Percentiles rank a stretch among this genome's conserved stretches.
Conservation (phyloP, 2,113 vertebrate genomes). For the Mirza zaza region DNA sequence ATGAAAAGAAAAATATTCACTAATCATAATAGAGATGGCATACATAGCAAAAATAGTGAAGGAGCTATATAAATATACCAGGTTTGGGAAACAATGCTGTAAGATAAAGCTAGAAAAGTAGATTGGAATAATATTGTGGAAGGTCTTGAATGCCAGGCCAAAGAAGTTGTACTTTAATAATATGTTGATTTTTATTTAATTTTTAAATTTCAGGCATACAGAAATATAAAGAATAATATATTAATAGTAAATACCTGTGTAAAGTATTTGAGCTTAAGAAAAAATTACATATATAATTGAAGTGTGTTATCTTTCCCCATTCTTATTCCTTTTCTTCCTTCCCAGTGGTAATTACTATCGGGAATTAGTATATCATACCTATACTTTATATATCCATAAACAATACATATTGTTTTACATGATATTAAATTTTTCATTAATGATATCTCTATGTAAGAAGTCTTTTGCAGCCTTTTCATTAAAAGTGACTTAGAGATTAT, state of each 20-base stretch:
- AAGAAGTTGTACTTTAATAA: not conserved
- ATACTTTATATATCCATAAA: not conserved
- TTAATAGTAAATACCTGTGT: not conserved
- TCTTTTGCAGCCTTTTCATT: not conserved
- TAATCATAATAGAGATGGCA: not conserved
- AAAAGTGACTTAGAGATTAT: not conserved
- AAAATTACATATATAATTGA: not conserved
- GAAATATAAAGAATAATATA: not conserved
- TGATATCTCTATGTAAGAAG: not conserved
- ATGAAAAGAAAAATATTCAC: not conserved
- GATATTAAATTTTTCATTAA: not conserved
- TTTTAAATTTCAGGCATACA: slow-evolving; percentile 13
- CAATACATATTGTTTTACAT: not conserved
- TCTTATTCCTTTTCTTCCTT: not conserved
- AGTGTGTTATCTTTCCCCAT: not conserved
- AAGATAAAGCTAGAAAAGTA: not conserved
- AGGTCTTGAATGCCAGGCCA: not conserved
- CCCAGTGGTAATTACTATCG: not conserved
- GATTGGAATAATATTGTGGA: not conserved
- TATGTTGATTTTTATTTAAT: slow-evolving; percentile 1
- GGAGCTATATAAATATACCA: not conserved
- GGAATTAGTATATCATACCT: not conserved
- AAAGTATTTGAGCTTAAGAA: not conserved
- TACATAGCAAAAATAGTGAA: not conserved
- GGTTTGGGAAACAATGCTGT: not conserved